A percentile compares a stretch with the other conserved stretches of the same genome.
phyloP scores from a whole-genome alignment of 1,140 invertebrate species.

The Popillia japonica region DNA sequence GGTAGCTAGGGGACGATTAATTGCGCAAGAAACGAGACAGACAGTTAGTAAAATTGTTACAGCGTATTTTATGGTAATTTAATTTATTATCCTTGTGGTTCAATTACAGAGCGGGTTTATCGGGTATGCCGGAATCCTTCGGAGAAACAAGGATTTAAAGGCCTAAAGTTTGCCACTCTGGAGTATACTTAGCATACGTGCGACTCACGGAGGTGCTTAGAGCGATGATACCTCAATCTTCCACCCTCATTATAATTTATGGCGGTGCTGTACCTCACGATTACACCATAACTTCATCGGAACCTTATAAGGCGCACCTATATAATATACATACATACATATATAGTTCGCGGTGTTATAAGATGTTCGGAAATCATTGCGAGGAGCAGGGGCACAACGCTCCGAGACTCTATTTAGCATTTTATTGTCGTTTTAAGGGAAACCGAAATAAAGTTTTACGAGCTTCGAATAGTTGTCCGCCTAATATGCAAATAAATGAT shows the following conservation, averaged over 20 bases:
- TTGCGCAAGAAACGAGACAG: constrained; percentile 20
- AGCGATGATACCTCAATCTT: constrained; percentile 43
- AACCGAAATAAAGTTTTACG: constrained; percentile 32
- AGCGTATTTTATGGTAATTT: constrained; percentile 36
- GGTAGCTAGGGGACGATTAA: constrained; percentile 15
- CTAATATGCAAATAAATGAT: constrained; percentile 35
- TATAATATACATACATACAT: too few species aligned
- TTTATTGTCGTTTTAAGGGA: constrained; percentile 30
- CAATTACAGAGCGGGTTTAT: constrained; percentile 36
- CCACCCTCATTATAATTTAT: constrained; percentile 37
- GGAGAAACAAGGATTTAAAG: constrained; percentile 35
- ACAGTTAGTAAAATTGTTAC: constrained; percentile 33
- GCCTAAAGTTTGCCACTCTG: constrained; percentile 45
- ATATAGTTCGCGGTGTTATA: neutral
- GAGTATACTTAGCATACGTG: constrained; percentile 46
- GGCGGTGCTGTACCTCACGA: constrained; percentile 13
- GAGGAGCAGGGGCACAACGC: too few species aligned
- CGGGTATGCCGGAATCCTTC: constrained; percentile 18
- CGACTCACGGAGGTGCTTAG: constrained; percentile 43
- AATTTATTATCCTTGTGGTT: constrained; percentile 38
- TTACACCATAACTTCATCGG: constrained; percentile 33
- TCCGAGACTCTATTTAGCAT: neutral
- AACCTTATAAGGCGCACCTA: constrained; percentile 2
- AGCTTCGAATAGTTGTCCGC: constrained; percentile 31
- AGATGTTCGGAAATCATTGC: constrained; percentile 22